Evolutionary conservation across 2,888 invertebrate genomes (phyloP).

Genomic region (Acanthosepion pharaonis): DNA sequence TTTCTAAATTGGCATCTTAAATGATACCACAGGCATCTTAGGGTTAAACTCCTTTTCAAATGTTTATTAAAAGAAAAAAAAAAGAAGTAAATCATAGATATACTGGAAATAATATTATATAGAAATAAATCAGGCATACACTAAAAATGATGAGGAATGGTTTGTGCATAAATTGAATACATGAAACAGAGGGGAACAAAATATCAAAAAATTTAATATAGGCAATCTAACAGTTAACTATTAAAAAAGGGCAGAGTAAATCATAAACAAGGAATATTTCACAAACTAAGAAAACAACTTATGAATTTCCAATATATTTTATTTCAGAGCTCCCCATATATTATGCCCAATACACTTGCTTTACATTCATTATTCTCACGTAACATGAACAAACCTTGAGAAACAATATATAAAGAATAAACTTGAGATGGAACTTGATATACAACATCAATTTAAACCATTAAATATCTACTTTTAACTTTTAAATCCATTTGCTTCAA

Average conservation of each 20-base stretch:
- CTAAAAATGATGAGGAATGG: no score
- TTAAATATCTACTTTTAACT: neutral
- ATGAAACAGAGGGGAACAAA: no score
- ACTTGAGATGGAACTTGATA: neutral
- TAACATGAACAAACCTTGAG: neutral
- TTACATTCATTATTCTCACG: neutral
- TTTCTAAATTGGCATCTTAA: no score
- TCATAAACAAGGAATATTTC: neutral
- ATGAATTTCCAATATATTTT: neutral
- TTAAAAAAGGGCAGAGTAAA: neutral
- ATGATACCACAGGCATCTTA: no score
- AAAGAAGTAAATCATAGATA: no score
- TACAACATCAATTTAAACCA: neutral
- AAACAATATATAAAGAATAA: neutral
- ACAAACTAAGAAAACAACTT: neutral
- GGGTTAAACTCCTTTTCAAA: no score
- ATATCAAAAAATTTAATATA: no score
- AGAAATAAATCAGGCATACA: no score
- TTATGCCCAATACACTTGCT: slow-evolving; percentile 11
- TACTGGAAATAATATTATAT: no score
- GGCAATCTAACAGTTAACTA: neutral
- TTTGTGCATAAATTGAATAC: no score
- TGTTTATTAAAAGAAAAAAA: no score
- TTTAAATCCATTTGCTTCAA: neutral
- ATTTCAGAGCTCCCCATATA: neutral